These are phyloP conservation scores for Myodes glareolus DNA, from an alignment of 2,113 vertebrate genomes.

Conservation along the genomic window DNA sequence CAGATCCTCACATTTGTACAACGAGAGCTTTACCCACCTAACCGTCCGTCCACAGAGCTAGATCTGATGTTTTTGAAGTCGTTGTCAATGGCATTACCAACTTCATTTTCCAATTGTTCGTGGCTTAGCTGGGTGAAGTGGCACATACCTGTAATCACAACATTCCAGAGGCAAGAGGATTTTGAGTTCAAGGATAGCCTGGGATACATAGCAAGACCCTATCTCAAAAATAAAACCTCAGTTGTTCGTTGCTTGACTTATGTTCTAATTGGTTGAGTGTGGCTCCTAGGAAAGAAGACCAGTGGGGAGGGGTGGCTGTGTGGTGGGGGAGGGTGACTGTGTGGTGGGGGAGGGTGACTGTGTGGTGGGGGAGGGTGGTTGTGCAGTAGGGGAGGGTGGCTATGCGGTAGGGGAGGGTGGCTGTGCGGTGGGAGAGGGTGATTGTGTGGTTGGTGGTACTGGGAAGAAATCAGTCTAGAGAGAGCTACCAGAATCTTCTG, in stretches of 20 bases:
- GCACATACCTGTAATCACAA: background rate
- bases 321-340: background rate
- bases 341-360: background rate
- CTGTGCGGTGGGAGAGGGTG: too few species aligned
- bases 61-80: background rate
- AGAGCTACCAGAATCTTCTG: background rate
- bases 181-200: background rate
- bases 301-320: rapidly evolving
- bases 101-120: background rate
- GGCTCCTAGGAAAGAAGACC: too few species aligned
- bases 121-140: too few species aligned
- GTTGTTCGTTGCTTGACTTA: background rate
- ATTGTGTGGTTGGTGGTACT: background rate
- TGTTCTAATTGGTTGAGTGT: background rate
- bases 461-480: background rate
- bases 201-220: background rate
- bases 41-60: background rate
- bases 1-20: background rate
- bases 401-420: too few species aligned
- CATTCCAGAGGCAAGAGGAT: background rate
- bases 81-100: background rate
- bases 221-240: background rate
- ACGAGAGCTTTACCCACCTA: background rate
- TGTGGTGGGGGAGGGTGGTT: too few species aligned
- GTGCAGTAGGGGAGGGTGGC: too few species aligned